Base-by-base conservation (phyloP, 2,797 vertebrate genomes). In the Gambelia wislizenii region DNA sequence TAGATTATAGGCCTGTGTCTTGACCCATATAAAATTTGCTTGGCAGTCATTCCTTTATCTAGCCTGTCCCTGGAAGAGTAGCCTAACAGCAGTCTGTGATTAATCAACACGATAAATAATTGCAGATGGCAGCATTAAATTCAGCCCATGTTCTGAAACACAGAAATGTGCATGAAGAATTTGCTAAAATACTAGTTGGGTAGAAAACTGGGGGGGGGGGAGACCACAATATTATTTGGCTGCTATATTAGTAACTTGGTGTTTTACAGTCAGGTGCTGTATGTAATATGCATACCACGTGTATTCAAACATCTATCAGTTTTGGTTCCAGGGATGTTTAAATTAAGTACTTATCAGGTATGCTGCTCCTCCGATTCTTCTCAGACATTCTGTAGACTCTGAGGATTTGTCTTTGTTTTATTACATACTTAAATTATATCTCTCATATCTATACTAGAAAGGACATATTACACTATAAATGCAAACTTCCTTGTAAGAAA, bases 401-500 rank as follows among this genome's bases (percentile, higher is more conserved):
- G 30, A 64, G 27, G 72, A 61, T 47, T 74, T 92, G 56, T 75
- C 64, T 67, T 1, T 86, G 44, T 75, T 92, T 87, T 77, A 78
- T 89, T 33, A 13, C 0, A 92, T 72, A 76, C 84, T 74, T 87
- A 8, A 91, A 85, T 90, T 89, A 88, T 27, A 56, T 49, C 77
- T 56, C 39, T 78, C 78, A 44, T 74, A 82, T 74, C 79, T 74
- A 16, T 61, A 74, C 30, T 74, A 82, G 86, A 75, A 82, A 82
- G 69, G 39, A 27, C 69, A 42, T 54, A 87, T 70, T 87, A 90
- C 44, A 54, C 61, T 25, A 64, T 94, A 4, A 92, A 92, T 92
- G 93, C 56, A 87, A 84, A 89, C 88, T 42, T 91, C 92, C 0
- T 1, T 59, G 76, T 86, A 93, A 90, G 85, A 92, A 93, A 81